These are phyloP conservation scores for Himalopsyche anomala DNA, from an alignment of 2,888 invertebrate genomes.

Conservation along the genomic window DNA sequence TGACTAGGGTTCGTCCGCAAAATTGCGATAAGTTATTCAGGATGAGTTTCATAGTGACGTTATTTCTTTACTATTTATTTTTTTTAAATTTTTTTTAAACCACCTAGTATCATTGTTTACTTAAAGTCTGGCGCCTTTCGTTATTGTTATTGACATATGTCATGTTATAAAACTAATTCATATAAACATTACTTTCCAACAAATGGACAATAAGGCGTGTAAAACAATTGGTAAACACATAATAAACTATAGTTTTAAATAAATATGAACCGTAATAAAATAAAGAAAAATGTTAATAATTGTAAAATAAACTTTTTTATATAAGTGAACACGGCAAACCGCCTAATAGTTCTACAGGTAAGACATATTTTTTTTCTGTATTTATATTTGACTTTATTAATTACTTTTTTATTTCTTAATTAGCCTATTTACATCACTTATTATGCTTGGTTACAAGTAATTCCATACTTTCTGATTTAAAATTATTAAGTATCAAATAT, in stretches of 20 bases:
- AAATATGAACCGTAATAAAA: not conserved
- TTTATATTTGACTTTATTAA: no score
- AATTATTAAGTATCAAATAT: no score
- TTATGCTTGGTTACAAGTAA: no score
- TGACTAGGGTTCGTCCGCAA: not conserved
- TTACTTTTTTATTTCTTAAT: no score
- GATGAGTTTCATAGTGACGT: slow-evolving; percentile 1
- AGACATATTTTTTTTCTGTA: no score
- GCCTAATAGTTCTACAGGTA: no score
- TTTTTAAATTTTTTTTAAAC: not conserved
- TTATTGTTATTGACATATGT: not conserved
- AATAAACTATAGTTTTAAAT: not conserved
- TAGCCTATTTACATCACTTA: no score
- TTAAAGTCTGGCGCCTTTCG: not conserved
- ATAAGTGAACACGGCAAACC: not conserved
- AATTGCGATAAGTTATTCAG: not conserved
- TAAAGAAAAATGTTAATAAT: not conserved
- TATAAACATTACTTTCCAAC: not conserved
- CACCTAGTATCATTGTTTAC: not conserved
- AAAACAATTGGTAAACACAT: not conserved
- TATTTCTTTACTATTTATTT: slow-evolving; percentile 6
- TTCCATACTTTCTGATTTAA: no score
- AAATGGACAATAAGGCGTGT: not conserved
- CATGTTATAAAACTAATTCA: not conserved
- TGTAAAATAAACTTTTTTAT: not conserved